phyloP scores from a whole-genome alignment of 2,797 vertebrate species.

The Alca torda region DNA sequence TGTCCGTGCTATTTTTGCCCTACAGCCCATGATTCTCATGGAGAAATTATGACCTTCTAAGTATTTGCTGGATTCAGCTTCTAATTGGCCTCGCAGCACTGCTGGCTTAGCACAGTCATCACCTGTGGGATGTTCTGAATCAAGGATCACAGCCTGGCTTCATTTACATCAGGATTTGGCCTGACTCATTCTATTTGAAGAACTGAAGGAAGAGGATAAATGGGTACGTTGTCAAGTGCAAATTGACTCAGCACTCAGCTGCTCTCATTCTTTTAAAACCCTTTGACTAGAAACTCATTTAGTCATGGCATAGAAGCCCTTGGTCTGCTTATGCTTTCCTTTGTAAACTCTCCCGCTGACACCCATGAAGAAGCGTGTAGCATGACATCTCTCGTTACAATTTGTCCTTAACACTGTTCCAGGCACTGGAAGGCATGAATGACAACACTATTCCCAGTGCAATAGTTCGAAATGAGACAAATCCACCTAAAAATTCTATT shows the following conservation, averaged over 20 bases:
- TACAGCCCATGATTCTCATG: neutral
- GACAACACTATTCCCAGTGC: neutral
- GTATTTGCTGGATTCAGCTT: neutral
- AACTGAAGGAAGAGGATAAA: neutral
- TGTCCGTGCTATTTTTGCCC: neutral
- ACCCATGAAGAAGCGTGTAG: neutral
- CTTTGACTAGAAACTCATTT: neutral
- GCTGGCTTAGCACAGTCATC: neutral
- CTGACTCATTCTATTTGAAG: neutral
- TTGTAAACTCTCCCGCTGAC: neutral
- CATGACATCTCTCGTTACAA: neutral
- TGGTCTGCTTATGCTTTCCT: neutral
- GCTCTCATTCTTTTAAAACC: neutral
- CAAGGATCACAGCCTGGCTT: neutral
- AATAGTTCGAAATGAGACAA: neutral
- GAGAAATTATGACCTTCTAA: neutral
- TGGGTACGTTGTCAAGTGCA: neutral
- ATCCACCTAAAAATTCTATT: neutral
- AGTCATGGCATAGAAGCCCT: neutral
- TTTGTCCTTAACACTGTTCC: neutral
- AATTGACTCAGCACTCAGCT: neutral
- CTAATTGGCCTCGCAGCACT: neutral
- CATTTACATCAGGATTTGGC: neutral
- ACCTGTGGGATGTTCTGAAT: slow-evolving; percentile 11
- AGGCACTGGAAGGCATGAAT: neutral